These are phyloP conservation scores for Oenanthe oenanthe DNA, from an alignment of 2,113 vertebrate genomes.

Conservation along the genomic window DNA sequence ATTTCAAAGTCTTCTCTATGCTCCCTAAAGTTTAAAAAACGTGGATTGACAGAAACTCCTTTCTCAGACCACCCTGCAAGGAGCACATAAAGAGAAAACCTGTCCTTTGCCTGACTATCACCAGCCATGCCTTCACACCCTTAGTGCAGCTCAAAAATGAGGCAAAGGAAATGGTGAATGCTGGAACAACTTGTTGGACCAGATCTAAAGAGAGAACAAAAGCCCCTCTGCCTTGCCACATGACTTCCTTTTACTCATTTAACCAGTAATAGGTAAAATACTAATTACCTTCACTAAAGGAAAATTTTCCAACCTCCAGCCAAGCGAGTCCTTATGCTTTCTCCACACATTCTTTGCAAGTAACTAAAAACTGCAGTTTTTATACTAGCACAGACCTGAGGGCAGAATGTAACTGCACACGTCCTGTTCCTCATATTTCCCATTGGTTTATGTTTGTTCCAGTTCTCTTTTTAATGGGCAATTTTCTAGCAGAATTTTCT, in stretches of 20 bases:
- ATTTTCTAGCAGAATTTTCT: neutral
- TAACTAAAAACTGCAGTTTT: neutral
- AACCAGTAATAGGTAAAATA: neutral
- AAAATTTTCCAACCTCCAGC: neutral
- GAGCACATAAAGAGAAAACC: neutral
- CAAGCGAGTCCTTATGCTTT: neutral
- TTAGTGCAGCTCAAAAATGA: neutral
- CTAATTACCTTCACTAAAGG: neutral
- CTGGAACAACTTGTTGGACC: neutral
- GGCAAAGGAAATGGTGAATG: neutral
- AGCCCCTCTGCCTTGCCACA: neutral
- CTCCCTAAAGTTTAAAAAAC: neutral
- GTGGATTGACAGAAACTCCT: neutral
- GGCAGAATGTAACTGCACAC: neutral
- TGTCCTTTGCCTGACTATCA: neutral
- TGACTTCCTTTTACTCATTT: neutral
- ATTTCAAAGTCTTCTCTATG: neutral
- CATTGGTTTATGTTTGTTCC: neutral
- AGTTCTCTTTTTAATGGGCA: neutral
- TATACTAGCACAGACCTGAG: neutral
- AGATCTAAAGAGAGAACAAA: neutral
- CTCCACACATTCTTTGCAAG: neutral
- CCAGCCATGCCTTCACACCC: rapidly evolving
- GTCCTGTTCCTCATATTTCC: neutral
- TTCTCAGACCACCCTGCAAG: neutral